Evolutionary conservation across 2,113 vertebrate genomes (phyloP).

Genomic region (Oreocharis arfaki): DNA sequence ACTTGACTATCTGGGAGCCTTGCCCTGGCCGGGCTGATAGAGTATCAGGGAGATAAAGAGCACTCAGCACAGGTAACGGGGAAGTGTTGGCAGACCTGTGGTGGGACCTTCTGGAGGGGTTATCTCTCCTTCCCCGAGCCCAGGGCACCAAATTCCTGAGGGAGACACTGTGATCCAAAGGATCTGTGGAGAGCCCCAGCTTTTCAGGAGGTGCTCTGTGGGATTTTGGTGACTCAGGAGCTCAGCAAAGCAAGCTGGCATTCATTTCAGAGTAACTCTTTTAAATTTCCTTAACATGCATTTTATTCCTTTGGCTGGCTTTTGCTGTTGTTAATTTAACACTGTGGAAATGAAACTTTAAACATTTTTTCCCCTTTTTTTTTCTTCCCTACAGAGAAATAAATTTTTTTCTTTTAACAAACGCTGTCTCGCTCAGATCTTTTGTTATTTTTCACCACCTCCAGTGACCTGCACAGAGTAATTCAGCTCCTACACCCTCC

Average conservation of each 20-base stretch:
- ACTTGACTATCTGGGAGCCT: neutral
- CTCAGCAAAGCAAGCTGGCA: neutral
- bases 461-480: neutral
- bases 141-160: accelerated
- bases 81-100: neutral
- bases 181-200: neutral
- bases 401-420: neutral
- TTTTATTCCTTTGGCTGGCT: slow-evolving; percentile 24
- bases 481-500: neutral
- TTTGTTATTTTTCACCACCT: neutral
- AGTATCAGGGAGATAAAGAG: slow-evolving; percentile 43
- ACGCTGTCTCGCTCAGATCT: neutral
- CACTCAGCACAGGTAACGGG: slow-evolving; percentile 23
- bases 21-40: neutral
- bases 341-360: neutral
- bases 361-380: neutral
- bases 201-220: neutral
- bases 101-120: neutral
- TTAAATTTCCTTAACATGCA: slow-evolving; percentile 13
- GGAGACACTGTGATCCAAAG: accelerated
- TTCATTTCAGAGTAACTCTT: slow-evolving; percentile 4
- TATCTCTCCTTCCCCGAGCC: neutral
- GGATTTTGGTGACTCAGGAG: neutral
- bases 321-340: slow-evolving; percentile 26
- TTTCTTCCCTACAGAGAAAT: neutral